Evolutionary conservation across 2,888 invertebrate genomes (phyloP), one percentile per base, ranked within the genome.

Genomic region (Halocaridina rubra): DNA sequence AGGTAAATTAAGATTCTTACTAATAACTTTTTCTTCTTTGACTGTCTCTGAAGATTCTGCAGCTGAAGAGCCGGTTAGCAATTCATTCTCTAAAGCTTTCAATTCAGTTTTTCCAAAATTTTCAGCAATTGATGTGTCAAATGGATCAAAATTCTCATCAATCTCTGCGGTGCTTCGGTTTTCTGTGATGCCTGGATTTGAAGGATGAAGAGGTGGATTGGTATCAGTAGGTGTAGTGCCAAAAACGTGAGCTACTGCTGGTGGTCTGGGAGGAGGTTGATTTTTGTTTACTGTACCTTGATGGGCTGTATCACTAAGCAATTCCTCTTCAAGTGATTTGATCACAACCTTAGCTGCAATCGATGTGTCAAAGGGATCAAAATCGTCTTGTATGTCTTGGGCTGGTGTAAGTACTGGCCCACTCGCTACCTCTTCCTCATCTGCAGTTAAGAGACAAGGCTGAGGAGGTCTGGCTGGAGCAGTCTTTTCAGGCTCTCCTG

Each of bases 291-390:
- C 16, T 22, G 57, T 27, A 24, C 19, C 32, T 29, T 46, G 22
- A 7, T 82, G 39, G 3, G 57, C 82, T 72, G 82, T 61, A 57
- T 84, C 64, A 32, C 10, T 79, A 16, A 88, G 92, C 89, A 96
- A 92, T 90, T 96, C 96, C 67, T 94, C 95, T 90, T 96, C 96
- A 0, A 96, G 91, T 27, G 95, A 90, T 90, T 84, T 78, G 57
- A 88, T 85, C 61, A 87, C 81, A 82, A 87, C 84, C 33, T 86
- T 87, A 3, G 88, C 88, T 27, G 87, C 88, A 24, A 85, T 84
- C 2, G 88, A 88, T 7, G 89, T 89, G 39, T 88, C 88, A 80
- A 88, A 86, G 30, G 87, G 88, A 67, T 88, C 88, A 59, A 88
- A 81, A 24, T 88, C 88, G 22, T 88, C 89, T 27, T 69, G 30